Percentiles rank a stretch among this genome's conserved stretches.
Conservation (phyloP, 2,797 vertebrate species). For the Brachyrhaphis roseni region DNA sequence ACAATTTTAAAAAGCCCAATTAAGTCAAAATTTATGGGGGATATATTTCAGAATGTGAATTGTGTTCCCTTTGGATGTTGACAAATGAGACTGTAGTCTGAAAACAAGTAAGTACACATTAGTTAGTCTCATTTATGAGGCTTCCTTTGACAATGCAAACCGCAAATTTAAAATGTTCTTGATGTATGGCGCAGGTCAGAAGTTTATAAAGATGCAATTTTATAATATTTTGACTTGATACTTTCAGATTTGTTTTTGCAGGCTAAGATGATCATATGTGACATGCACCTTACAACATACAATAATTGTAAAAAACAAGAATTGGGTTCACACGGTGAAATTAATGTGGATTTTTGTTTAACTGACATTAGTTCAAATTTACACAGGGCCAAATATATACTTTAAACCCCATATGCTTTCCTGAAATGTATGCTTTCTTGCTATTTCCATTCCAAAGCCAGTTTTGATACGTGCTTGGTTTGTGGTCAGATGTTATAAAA, state of each 20-base stretch:
- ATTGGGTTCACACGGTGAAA: not conserved
- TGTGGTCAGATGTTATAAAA: not conserved
- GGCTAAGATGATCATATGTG: too few relatives aligned
- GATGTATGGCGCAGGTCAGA: too few relatives aligned
- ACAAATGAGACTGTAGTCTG: not conserved
- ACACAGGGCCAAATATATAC: not conserved
- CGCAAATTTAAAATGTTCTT: not conserved
- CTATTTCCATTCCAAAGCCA: not conserved
- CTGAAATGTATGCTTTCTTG: not conserved
- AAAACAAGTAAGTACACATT: not conserved
- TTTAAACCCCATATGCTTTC: not conserved
- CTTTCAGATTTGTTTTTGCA: not conserved
- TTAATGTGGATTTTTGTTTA: not conserved
- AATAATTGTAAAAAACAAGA: not conserved
- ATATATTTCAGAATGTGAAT: not conserved
- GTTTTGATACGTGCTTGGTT: not conserved
- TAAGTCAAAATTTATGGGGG: not conserved
- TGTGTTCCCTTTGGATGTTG: not conserved
- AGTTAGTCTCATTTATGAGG: not conserved
- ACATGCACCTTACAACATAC: not conserved
- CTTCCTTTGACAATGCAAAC: not conserved
- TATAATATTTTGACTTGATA: not conserved
- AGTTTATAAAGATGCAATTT: not conserved
- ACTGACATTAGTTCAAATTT: not conserved
- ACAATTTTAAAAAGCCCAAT: not conserved